A percentile compares a stretch with the other conserved stretches of the same genome.
phyloP scores from a whole-genome alignment of 2,797 vertebrate genomes.

The Mus caroli region DNA sequence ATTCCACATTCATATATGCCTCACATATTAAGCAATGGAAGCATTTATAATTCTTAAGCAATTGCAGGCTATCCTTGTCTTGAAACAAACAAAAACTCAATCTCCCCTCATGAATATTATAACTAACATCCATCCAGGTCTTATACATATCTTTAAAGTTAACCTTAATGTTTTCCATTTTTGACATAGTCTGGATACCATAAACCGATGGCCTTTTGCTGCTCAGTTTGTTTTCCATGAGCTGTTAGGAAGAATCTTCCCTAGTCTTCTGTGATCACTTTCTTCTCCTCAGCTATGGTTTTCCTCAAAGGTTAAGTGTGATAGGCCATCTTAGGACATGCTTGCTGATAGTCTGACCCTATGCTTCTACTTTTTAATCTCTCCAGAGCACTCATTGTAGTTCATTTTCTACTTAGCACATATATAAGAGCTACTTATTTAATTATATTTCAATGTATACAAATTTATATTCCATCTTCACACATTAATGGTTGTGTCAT shows the following conservation, averaged over 20 bases:
- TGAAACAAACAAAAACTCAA: neutral
- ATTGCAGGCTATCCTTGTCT: neutral
- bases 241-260: neutral
- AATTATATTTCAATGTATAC: neutral
- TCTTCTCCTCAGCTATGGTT: neutral
- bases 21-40: neutral
- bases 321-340: fast-evolving
- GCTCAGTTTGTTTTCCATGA: neutral
- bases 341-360: neutral
- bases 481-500: neutral
- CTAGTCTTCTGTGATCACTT: neutral
- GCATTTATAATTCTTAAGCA: neutral
- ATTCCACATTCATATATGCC: neutral
- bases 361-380: neutral
- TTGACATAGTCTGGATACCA: neutral
- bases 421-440: neutral
- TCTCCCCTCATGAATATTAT: neutral
- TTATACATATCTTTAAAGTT: neutral
- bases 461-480: neutral
- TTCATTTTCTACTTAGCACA: neutral
- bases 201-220: neutral
- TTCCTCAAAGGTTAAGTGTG: neutral
- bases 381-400: neutral
- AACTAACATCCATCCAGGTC: neutral
- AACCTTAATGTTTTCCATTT: neutral